Evolutionary conservation across 2,888 invertebrate genomes (phyloP), one percentile per base, ranked within the genome.

Genomic region (Catocala sponsa): DNA sequence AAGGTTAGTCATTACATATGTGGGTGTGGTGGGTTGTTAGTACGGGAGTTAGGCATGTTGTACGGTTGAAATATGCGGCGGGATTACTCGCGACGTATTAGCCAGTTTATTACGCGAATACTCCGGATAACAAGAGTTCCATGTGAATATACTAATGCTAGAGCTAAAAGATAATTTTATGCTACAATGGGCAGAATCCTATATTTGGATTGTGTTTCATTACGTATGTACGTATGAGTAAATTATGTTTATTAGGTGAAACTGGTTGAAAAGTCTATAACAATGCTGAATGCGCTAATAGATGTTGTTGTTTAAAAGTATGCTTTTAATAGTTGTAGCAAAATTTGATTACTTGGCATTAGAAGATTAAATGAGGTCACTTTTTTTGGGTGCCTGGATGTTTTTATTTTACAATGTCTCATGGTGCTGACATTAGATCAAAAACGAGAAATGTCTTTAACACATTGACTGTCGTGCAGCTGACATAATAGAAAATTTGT

Each of bases 51-150:
- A 44, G 10, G 10, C 42, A 43, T 13, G 32, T 48, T 41, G 38
- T 47, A 10, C 41, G 41, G 46, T 32, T 52, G 52, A 52, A 52
- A 59, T 52, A 59, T 52, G 10, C 12, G 25, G 6, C 52, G 51
- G 46, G 41, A 52, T 47, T 52, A 59, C 52, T 52, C 41, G 38
- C 47, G 46, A 32, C 52, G 47, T 47, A 52, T 52, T 59, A 58
- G 25, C 41, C 32, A 32, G 57, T 58, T 59, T 59, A 59, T 53
- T 59, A 53, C 15, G 42, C 69, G 69, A 64, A 65, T 63, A 59
- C 63, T 69, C 65, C 65, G 67, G 68, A 69, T 67, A 68, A 70
- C 67, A 63, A 70, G 42, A 52, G 66, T 62, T 57, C 53, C 65
- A 57, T 63, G 57, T 62, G 61, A 64, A 56, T 55, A 35, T 49